These are phyloP conservation scores for Hydrochoerus hydrochaeris DNA, from an alignment of 2,113 vertebrate genomes.

Conservation along the genomic window DNA sequence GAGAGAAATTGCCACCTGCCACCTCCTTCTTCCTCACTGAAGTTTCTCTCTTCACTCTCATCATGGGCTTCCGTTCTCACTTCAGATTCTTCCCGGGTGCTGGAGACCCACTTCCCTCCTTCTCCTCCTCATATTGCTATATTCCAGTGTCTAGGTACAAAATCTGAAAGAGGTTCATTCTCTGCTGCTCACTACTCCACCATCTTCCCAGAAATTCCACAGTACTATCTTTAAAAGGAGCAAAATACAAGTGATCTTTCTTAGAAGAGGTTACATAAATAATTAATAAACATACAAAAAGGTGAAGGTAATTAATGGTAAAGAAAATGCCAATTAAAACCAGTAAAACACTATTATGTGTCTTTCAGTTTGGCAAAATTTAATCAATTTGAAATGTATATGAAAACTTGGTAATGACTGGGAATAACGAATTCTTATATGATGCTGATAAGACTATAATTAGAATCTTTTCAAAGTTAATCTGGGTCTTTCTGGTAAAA, in stretches of 20 bases:
- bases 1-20: too few relatives aligned
- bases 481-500: not conserved
- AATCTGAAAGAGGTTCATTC: too few relatives aligned
- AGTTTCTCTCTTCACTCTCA: too few relatives aligned
- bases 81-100: too few relatives aligned
- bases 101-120: too few relatives aligned
- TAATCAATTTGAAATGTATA: not conserved
- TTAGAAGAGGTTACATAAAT: not conserved
- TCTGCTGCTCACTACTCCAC: too few relatives aligned
- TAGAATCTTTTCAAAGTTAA: not conserved
- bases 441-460: not conserved
- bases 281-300: not conserved
- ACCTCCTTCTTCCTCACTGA: too few relatives aligned
- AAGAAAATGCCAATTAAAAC: slow-evolving; percentile 5
- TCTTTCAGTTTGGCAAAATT: not conserved
- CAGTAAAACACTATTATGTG: not conserved
- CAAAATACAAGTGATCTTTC: not conserved
- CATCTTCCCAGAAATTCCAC: not conserved
- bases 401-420: not conserved
- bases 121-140: too few relatives aligned
- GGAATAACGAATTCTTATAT: not conserved
- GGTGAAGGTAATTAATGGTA: not conserved
- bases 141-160: too few relatives aligned
- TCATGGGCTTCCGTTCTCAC: too few relatives aligned
- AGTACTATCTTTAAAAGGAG: not conserved